Percentiles rank a stretch among this genome's conserved stretches.
Conservation (phyloP, 2,113 vertebrate species). For the Nyctereutes procyonoides region DNA sequence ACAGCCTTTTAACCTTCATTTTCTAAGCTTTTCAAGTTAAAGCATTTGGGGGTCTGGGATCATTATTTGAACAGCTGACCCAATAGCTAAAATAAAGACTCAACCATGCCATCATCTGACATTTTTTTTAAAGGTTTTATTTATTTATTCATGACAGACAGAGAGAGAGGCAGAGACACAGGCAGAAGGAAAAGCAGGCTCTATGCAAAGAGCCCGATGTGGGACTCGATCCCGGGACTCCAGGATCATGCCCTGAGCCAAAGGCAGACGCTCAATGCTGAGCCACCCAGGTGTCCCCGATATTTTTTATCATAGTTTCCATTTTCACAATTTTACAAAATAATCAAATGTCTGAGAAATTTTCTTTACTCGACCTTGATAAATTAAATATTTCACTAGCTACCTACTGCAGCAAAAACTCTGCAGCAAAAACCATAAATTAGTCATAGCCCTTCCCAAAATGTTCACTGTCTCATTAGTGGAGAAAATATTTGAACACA, state of each 20-base stretch:
- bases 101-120: not conserved
- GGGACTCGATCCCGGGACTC: no score
- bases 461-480: not conserved
- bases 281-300: not conserved
- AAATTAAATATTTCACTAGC: not conserved
- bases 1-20: not conserved
- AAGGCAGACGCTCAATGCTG: no score
- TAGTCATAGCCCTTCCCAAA: not conserved
- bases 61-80: not conserved
- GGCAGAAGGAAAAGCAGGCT: no score
- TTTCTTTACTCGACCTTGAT: not conserved
- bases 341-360: not conserved
- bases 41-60: not conserved
- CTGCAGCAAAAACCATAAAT: not conserved
- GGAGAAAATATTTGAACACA: not conserved
- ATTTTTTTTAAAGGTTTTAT: not conserved
- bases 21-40: slow-evolving; percentile 15
- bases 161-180: no score
- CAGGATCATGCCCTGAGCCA: no score
- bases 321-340: slow-evolving; percentile 26
- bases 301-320: not conserved
- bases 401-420: not conserved
- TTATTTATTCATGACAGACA: no score
- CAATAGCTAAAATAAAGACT: not conserved
- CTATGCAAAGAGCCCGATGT: no score